These are phyloP conservation scores for Notodonta ziczac DNA, from an alignment of 2,888 invertebrate species.

Conservation along the genomic window DNA sequence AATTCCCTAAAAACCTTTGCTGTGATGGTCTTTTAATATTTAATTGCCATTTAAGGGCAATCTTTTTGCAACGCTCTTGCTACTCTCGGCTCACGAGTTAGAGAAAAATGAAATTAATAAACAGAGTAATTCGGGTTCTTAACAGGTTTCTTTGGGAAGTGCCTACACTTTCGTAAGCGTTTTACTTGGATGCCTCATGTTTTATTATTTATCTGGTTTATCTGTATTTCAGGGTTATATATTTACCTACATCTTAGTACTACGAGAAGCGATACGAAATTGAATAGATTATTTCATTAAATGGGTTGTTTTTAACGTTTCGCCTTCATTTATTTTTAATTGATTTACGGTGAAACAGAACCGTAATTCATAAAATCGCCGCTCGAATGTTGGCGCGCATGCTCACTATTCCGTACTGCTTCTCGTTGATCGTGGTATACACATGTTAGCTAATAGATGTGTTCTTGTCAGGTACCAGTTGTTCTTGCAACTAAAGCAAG, in stretches of 20 bases:
- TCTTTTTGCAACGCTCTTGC: slow-evolving; percentile 49
- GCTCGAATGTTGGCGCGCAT: too few relatives aligned
- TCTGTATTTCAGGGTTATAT: too few relatives aligned
- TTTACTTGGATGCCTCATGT: neutral
- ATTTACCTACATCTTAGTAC: too few relatives aligned
- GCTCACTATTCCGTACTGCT: too few relatives aligned
- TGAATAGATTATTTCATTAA: too few relatives aligned
- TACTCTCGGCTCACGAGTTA: slow-evolving; percentile 45
- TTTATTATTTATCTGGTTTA: neutral
- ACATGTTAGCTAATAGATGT: neutral
- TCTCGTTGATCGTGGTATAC: neutral
- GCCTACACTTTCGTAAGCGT: neutral
- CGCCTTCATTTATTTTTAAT: too few relatives aligned
- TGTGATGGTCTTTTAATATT: slow-evolving; percentile 77
- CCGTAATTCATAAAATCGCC: too few relatives aligned
- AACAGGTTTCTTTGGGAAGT: slow-evolving; percentile 1
- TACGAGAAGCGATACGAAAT: too few relatives aligned
- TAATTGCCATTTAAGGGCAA: slow-evolving; percentile 71
- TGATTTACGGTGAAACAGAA: too few relatives aligned
- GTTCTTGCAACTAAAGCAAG: slow-evolving; percentile 98
- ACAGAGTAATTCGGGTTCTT: slow-evolving; percentile 20
- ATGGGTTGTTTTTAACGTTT: too few relatives aligned
- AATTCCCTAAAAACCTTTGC: slow-evolving; percentile 71
- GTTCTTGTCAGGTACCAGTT: slow-evolving; percentile 92
- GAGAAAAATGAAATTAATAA: slow-evolving; percentile 45